Conservation (phyloP, 2,797 vertebrate genomes). For the Smutsia gigantea region DNA sequence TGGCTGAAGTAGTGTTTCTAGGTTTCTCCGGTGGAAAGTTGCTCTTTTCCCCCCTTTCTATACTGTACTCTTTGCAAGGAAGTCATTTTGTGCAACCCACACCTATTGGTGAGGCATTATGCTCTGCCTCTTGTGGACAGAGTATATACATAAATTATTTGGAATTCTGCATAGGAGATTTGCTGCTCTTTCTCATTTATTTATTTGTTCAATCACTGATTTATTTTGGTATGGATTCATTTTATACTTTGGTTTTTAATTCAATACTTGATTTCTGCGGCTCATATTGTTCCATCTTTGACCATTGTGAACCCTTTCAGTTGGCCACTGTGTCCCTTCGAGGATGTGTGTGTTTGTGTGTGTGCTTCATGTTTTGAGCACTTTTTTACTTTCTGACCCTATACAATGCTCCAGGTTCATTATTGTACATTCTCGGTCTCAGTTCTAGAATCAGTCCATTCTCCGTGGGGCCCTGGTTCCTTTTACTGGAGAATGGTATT, state of each 20-base stretch:
- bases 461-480: neutral
- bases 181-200: neutral
- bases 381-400: neutral
- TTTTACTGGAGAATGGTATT: neutral
- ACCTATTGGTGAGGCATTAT: neutral
- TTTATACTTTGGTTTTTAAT: neutral
- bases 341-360: neutral
- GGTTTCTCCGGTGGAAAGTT: neutral
- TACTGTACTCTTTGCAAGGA: neutral
- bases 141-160: neutral
- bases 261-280: neutral
- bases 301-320: neutral
- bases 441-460: neutral
- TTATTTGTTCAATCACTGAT: neutral
- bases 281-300: neutral
- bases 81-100: neutral
- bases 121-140: neutral
- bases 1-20: neutral
- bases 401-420: neutral
- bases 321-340: neutral
- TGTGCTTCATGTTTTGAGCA: neutral
- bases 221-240: neutral
- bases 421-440: neutral
- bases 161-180: neutral
- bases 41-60: neutral